These are phyloP conservation scores for Cosmia pyralina DNA, from an alignment of 2,888 invertebrate species.

Conservation along the genomic window DNA sequence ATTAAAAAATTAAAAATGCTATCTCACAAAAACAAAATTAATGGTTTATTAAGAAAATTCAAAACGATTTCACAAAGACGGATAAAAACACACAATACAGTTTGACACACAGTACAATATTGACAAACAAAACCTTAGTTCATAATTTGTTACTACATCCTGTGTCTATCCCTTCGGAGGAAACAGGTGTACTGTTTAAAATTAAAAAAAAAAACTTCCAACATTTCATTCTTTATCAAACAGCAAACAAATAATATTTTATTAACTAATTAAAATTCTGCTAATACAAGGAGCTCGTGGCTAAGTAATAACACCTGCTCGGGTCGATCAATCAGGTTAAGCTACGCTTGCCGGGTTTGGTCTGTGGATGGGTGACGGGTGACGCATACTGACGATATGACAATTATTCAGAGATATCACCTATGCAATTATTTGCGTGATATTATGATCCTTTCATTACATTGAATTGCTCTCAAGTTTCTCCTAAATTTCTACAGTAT, in stretches of 20 bases:
- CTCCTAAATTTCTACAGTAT: neutral
- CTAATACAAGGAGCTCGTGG: no score
- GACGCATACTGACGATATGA: no score
- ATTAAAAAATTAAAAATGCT: neutral
- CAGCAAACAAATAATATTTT: neutral
- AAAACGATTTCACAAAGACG: slow-evolving; percentile 1
- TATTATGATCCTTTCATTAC: neutral
- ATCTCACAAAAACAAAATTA: neutral
- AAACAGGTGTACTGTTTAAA: neutral
- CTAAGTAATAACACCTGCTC: no score
- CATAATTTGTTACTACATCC: neutral
- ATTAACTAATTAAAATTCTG: no score
- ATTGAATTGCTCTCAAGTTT: neutral
- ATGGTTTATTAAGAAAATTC: slow-evolving; percentile 5
- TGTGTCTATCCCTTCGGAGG: no score
- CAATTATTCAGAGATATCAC: no score
- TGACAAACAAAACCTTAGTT: neutral
- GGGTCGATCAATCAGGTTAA: no score
- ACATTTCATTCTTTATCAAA: neutral
- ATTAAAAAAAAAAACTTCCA: neutral
- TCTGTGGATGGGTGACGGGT: no score
- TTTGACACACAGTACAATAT: no score
- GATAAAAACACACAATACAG: neutral
- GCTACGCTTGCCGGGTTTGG: no score
- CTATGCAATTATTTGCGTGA: neutral